A percentile compares a stretch with the other conserved stretches of the same genome.
phyloP scores from a whole-genome alignment of 2,797 vertebrate genomes.

The Mus minutoides region DNA sequence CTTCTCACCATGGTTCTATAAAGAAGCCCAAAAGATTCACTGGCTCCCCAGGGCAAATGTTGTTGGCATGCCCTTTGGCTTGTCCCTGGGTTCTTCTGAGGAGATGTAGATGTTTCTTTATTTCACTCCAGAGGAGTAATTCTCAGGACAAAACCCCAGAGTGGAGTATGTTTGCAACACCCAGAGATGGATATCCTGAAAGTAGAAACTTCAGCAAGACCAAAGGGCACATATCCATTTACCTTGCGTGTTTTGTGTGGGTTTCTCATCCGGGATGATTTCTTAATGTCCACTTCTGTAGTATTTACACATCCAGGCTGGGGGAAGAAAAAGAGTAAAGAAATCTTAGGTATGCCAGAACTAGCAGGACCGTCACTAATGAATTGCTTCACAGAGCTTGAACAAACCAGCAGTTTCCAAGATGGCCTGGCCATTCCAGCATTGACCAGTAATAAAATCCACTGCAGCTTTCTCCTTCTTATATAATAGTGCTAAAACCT shows the following conservation, averaged over 20 bases:
- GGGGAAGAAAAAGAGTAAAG: constrained; percentile 75
- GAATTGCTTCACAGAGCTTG: neutral
- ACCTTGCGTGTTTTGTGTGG: constrained; percentile 99
- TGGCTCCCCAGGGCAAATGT: neutral
- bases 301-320: constrained; percentile 99
- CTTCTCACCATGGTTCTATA: neutral
- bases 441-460: neutral
- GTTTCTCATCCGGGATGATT: constrained; percentile 98
- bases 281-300: constrained; percentile 99
- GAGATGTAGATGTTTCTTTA: neutral
- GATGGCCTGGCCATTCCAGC: neutral
- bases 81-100: neutral
- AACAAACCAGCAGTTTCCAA: neutral
- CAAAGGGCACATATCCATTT: neutral
- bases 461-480: neutral
- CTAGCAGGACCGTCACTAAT: neutral
- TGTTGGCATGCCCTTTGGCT: neutral
- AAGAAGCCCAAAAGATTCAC: neutral
- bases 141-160: neutral
- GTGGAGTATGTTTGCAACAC: neutral
- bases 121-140: neutral
- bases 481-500: neutral
- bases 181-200: rapidly evolving
- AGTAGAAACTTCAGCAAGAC: neutral
- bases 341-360: neutral